Percentiles rank a stretch among this genome's conserved stretches.
Conservation (phyloP, 2,888 invertebrate genomes). For the Nephrotoma guestfalica region DNA sequence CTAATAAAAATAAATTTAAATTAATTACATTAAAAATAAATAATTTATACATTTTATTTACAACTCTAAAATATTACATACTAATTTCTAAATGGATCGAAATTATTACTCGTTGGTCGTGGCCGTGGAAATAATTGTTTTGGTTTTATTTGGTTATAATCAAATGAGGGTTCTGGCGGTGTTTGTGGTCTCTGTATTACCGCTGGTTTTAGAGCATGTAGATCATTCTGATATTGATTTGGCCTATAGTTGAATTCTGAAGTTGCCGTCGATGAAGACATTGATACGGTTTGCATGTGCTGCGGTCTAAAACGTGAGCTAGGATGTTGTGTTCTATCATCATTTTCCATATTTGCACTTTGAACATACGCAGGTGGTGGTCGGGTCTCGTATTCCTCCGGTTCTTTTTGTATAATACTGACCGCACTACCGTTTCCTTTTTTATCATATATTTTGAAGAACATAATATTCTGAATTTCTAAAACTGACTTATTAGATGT, state of each 20-base stretch:
- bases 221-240: not conserved
- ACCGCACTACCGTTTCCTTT: not conserved
- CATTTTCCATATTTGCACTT: not conserved
- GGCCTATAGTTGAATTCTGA: not conserved
- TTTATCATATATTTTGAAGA: not conserved
- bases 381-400: not conserved
- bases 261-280: not conserved
- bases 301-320: not conserved
- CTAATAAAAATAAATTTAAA: no score
- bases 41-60: not conserved
- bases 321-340: not conserved
- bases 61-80: not conserved
- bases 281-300: not conserved
- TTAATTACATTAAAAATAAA: not conserved
- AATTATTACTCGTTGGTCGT: not conserved
- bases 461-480: not conserved
- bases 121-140: not conserved
- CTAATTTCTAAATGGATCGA: not conserved
- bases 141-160: not conserved
- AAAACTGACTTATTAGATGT: not conserved
- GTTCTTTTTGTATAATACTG: not conserved
- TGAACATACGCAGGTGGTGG: not conserved
- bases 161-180: not conserved
- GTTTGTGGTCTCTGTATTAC: not conserved
- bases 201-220: not conserved